Percentiles rank a stretch among this genome's conserved stretches.
Conservation (phyloP, 2,113 vertebrate genomes). For the Rhineura floridana region DNA sequence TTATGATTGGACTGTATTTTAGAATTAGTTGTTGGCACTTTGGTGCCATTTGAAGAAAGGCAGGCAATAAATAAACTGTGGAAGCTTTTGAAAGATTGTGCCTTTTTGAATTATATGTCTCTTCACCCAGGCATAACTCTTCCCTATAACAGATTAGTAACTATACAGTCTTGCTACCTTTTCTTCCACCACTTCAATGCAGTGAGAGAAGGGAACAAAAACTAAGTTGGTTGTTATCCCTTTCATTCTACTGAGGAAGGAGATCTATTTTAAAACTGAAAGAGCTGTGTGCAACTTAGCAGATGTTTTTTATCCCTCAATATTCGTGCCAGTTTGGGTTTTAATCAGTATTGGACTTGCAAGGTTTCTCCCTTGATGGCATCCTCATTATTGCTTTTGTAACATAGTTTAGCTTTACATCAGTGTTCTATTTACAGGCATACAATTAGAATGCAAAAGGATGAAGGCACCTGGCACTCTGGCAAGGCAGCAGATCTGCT, state of each 20-base stretch:
- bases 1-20: conserved; percentile 12
- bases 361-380: neutral
- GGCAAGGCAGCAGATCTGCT: no score
- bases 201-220: neutral
- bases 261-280: neutral
- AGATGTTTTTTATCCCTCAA: neutral
- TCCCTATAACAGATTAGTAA: neutral
- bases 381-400: neutral
- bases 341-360: neutral
- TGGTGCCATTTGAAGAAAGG: conserved; percentile 7
- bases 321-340: neutral
- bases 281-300: neutral
- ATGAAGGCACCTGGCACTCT: no score
- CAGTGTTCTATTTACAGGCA: no score
- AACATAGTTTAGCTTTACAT: neutral
- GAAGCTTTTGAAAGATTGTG: conserved; percentile 3
- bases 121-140: conserved; percentile 15
- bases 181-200: neutral
- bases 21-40: conserved; percentile 19
- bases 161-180: neutral
- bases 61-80: neutral
- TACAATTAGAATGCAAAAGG: no score
- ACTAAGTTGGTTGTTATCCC: neutral
- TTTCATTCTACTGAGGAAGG: neutral
- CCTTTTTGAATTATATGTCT: conserved; percentile 14